Percentiles rank a stretch among this genome's conserved stretches.
phyloP scores from a whole-genome alignment of 2,888 invertebrate genomes.

The Cryptocephalus moraei region DNA sequence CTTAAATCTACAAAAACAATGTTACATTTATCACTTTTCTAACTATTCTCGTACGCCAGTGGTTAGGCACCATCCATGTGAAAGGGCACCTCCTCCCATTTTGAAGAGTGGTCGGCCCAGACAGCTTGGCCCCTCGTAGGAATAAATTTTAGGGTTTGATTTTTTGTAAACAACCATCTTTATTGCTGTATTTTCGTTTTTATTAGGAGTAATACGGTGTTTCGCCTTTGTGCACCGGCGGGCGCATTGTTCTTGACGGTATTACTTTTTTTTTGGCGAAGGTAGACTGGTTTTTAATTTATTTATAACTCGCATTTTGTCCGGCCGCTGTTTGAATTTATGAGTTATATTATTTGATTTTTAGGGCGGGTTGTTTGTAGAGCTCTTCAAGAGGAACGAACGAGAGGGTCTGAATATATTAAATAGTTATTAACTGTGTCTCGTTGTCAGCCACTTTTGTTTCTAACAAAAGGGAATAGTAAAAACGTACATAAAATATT shows the following conservation, averaged over 20 bases:
- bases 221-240: slow-evolving; percentile 26
- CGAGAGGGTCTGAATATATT: too few species aligned
- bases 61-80: slow-evolving; percentile 27
- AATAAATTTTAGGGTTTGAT: slow-evolving; percentile 32
- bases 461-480: too few species aligned
- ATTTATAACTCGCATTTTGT: slow-evolving; percentile 16
- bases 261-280: slow-evolving; percentile 13
- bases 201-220: slow-evolving; percentile 22
- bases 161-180: slow-evolving; percentile 31
- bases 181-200: slow-evolving; percentile 27
- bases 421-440: too few species aligned
- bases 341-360: slow-evolving; percentile 14
- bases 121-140: slow-evolving; percentile 34
- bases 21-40: background rate
- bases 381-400: background rate
- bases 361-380: slow-evolving; percentile 17
- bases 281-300: slow-evolving; percentile 20
- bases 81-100: slow-evolving; percentile 8
- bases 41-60: slow-evolving; percentile 20
- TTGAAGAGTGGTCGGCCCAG: slow-evolving; percentile 20
- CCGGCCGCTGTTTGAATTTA: background rate
- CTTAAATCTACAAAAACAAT: too few species aligned
- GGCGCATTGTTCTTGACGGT: slow-evolving; percentile 25
- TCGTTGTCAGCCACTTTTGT: too few species aligned
- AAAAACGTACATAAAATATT: too few species aligned